A percentile compares a stretch with the other conserved stretches of the same genome.
phyloP scores from a whole-genome alignment of 2,113 vertebrate species.

The Cinclus cinclus region DNA sequence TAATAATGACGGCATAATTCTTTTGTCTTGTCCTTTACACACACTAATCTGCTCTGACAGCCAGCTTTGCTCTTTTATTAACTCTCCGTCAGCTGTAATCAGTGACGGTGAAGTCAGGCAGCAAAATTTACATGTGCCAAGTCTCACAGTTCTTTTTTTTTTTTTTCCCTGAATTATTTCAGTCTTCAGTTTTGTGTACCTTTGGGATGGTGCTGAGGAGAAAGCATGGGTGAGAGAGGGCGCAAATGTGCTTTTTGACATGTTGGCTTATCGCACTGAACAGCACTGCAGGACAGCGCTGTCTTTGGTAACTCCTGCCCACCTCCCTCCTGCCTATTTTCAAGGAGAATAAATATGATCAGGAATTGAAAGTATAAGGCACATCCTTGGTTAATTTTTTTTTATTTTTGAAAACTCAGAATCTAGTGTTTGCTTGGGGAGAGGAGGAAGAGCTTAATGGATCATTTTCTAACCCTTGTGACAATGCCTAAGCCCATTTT shows the following conservation, averaged over 20 bases:
- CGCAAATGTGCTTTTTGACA: background rate
- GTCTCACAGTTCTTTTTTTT: conserved; percentile 34
- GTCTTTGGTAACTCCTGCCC: background rate
- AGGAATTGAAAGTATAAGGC: background rate
- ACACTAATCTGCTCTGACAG: conserved; percentile 92
- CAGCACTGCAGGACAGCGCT: background rate
- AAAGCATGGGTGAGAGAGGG: background rate
- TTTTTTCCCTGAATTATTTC: conserved; percentile 7
- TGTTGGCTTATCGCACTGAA: background rate
- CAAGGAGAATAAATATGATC: background rate
- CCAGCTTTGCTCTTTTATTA: conserved; percentile 94
- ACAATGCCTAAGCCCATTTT: background rate
- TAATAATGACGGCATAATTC: conserved; percentile 84
- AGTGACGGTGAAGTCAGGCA: conserved; percentile 89
- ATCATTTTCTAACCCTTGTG: background rate
- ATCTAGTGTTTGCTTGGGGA: background rate
- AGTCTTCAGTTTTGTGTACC: background rate
- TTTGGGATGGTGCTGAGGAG: background rate
- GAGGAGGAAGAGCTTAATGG: background rate
- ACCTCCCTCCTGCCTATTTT: background rate
- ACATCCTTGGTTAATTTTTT: background rate
- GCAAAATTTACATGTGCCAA: conserved; percentile 81
- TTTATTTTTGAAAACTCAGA: background rate
- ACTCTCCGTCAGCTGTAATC: conserved; percentile 90
- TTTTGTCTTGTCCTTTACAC: conserved; percentile 86